Evolutionary conservation across 2,113 vertebrate genomes (phyloP).

Genomic region (Aegotheles bennettii): DNA sequence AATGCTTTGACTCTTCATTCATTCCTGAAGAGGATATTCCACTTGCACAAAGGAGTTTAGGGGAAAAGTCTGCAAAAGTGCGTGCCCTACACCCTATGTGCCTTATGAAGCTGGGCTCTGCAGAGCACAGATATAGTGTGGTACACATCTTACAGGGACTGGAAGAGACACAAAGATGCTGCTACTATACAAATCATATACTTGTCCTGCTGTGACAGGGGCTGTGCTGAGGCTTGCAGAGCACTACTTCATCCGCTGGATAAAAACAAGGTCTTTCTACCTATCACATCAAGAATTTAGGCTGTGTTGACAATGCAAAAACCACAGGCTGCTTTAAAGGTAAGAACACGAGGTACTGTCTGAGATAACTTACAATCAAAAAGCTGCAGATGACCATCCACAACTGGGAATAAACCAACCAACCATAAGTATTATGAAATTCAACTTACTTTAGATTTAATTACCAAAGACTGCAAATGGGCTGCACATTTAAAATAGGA

Average conservation of each 20-base stretch:
- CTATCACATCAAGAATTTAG: background rate
- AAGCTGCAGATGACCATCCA: background rate
- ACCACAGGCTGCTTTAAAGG: background rate
- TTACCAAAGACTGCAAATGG: slow-evolving; percentile 36
- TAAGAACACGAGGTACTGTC: background rate
- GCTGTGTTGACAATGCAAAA: background rate
- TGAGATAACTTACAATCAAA: background rate
- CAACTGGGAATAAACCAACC: background rate
- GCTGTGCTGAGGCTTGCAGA: background rate
- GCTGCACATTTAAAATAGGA: slow-evolving; percentile 22
- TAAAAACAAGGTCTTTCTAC: background rate
- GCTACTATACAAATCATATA: accelerated
- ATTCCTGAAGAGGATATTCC: background rate
- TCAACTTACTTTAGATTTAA: background rate
- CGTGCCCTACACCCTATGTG: too few relatives aligned
- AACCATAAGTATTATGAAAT: background rate
- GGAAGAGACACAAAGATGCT: background rate
- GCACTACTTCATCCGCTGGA: background rate
- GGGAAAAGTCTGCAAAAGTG: background rate
- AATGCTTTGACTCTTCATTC: background rate
- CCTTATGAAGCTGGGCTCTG: background rate
- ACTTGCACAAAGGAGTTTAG: background rate
- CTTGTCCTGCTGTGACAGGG: background rate
- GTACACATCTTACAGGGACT: background rate
- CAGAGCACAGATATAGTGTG: background rate